Conservation (phyloP, 2,888 invertebrate genomes). For the Cordilura impudica region DNA sequence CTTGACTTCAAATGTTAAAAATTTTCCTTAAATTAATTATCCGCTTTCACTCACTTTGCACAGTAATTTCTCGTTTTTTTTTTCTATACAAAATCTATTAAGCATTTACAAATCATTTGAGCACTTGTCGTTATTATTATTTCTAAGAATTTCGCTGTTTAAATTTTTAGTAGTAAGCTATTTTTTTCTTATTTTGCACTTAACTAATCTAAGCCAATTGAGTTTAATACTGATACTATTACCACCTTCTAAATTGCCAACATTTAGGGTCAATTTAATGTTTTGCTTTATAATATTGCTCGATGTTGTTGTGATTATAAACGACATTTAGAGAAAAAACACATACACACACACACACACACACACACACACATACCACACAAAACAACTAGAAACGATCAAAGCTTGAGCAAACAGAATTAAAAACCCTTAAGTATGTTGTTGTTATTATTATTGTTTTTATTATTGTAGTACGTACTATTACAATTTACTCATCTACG, state of each 20-base stretch:
- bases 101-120: constrained; percentile 25
- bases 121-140: constrained; percentile 45
- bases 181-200: constrained; percentile 50
- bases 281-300: constrained; percentile 56
- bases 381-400: constrained; percentile 2
- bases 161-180: constrained; percentile 14
- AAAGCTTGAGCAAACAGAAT: constrained; percentile 15
- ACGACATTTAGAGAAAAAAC: constrained; percentile 47
- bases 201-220: constrained; percentile 62
- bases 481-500: constrained; percentile 34
- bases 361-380: constrained; percentile 20
- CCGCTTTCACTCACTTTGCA: constrained; percentile 51
- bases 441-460: too few relatives aligned
- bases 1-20: too few relatives aligned
- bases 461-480: too few relatives aligned
- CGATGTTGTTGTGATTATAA: constrained; percentile 47
- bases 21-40: constrained; percentile 20
- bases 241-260: constrained; percentile 62
- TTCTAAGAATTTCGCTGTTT: constrained; percentile 34
- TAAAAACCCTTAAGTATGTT: constrained; percentile 38
- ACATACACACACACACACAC: constrained; percentile 3
- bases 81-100: constrained; percentile 7
- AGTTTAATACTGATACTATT: constrained; percentile 61
- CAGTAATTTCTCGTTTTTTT: constrained; percentile 25
- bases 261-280: constrained; percentile 63